Percentiles rank a stretch among this genome's conserved stretches.
Evolutionary conservation across 2,888 invertebrate species (phyloP).

Genomic region (Metopia argyrocephala): DNA sequence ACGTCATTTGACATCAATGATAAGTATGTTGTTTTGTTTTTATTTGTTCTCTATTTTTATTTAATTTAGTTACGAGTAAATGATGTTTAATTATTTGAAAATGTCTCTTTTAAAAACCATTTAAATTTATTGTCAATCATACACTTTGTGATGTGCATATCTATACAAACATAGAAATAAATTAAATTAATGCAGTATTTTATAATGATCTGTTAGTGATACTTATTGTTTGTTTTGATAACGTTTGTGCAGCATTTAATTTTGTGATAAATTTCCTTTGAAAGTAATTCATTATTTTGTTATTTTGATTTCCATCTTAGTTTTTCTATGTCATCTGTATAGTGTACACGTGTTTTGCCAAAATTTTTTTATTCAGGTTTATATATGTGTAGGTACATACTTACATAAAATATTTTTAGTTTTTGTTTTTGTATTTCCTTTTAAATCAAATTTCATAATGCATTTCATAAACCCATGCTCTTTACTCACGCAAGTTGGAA

Average conservation of each 20-base stretch:
- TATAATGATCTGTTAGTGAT: neutral
- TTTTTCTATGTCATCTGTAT: neutral
- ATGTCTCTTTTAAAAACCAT: slow-evolving; percentile 4
- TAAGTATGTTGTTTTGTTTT: too few species aligned
- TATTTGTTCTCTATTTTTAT: too few species aligned
- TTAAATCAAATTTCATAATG: slow-evolving; percentile 45
- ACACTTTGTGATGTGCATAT: slow-evolving; percentile 3
- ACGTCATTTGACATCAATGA: neutral
- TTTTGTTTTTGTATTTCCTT: slow-evolving; percentile 41
- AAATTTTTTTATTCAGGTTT: too few species aligned
- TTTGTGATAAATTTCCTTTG: slow-evolving; percentile 1
- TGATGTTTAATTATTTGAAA: slow-evolving; percentile 9
- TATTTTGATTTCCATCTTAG: neutral
- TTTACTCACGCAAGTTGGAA: neutral
- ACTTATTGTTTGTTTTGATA: neutral
- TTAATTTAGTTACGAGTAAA: slow-evolving; percentile 6
- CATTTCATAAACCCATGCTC: slow-evolving; percentile 45
- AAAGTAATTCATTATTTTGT: neutral
- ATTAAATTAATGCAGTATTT: neutral
- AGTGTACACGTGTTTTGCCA: too few species aligned
- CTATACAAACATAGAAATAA: neutral
- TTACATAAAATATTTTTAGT: too few species aligned
- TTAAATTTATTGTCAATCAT: slow-evolving; percentile 46
- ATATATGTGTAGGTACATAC: too few species aligned
- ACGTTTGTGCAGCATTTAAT: neutral